Evolutionary conservation across 2,797 vertebrate genomes (phyloP).

Genomic region (Numenius phaeopus): DNA sequence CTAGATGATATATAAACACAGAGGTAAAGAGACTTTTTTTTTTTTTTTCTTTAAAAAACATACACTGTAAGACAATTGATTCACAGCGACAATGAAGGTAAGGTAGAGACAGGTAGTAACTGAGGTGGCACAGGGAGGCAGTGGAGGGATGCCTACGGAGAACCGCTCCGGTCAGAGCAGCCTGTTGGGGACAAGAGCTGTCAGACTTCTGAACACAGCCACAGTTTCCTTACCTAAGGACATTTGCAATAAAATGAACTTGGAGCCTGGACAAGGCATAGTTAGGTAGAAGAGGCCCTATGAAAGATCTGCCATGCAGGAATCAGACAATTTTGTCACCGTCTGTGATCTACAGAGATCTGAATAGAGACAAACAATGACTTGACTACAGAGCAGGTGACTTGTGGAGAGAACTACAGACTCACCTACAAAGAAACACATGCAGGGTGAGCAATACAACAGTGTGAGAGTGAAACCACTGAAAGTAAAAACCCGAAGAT

Average conservation of each 20-base stretch:
- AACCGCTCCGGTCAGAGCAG: neutral
- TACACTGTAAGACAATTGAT: neutral
- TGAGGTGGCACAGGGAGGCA: neutral
- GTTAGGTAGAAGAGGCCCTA: neutral
- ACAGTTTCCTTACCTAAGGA: neutral
- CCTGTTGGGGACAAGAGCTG: accelerated
- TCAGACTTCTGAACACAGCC: neutral
- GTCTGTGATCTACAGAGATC: neutral
- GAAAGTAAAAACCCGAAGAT: neutral
- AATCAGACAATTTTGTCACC: neutral
- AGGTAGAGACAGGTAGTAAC: too few relatives aligned
- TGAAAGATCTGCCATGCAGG: neutral
- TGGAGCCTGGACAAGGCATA: neutral
- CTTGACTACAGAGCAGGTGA: neutral
- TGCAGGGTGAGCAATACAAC: neutral
- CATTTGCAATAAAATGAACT: neutral
- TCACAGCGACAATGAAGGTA: accelerated
- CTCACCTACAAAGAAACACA: neutral
- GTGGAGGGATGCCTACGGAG: too few relatives aligned
- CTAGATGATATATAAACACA: neutral
- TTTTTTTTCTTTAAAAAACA: neutral
- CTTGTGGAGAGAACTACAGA: neutral
- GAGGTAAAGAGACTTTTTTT: neutral
- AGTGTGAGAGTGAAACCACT: accelerated
- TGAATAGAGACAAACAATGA: accelerated